A percentile compares a stretch with the other conserved stretches of the same genome.
phyloP scores from a whole-genome alignment of 2,113 vertebrate genomes.

The Laticauda laticaudata region DNA sequence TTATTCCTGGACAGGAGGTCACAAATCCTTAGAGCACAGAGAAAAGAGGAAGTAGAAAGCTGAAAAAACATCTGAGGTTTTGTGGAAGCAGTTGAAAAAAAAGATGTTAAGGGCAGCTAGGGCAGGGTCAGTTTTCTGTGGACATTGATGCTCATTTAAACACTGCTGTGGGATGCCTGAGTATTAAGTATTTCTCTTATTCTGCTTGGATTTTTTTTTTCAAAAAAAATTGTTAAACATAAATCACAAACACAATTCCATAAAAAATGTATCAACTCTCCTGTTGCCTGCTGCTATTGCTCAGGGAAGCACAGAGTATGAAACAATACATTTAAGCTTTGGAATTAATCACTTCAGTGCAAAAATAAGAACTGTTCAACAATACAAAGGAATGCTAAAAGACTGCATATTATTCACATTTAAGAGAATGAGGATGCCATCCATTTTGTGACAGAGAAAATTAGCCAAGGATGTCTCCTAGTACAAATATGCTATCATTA shows the following conservation, averaged over 20 bases:
- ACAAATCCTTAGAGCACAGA: background rate
- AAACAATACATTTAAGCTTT: background rate
- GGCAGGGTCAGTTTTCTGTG: background rate
- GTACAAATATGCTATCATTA: background rate
- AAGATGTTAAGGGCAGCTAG: background rate
- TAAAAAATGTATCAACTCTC: background rate
- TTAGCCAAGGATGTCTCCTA: background rate
- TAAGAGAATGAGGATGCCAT: background rate
- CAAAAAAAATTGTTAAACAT: background rate
- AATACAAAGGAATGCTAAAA: background rate
- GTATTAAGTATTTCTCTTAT: background rate
- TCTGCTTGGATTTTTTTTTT: background rate
- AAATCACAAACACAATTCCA: background rate
- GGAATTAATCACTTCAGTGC: background rate
- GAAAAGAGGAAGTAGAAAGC: background rate
- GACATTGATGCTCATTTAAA: background rate
- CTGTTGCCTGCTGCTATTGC: background rate
- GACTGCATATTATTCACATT: background rate
- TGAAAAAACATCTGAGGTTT: background rate
- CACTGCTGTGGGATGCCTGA: background rate
- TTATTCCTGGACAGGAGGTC: background rate
- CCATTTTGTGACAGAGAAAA: background rate
- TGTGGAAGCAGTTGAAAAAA: background rate
- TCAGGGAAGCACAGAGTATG: background rate
- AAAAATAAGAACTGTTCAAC: background rate